phyloP scores from a whole-genome alignment of 2,888 invertebrate species.

The Xanthostigma xanthostigma region DNA sequence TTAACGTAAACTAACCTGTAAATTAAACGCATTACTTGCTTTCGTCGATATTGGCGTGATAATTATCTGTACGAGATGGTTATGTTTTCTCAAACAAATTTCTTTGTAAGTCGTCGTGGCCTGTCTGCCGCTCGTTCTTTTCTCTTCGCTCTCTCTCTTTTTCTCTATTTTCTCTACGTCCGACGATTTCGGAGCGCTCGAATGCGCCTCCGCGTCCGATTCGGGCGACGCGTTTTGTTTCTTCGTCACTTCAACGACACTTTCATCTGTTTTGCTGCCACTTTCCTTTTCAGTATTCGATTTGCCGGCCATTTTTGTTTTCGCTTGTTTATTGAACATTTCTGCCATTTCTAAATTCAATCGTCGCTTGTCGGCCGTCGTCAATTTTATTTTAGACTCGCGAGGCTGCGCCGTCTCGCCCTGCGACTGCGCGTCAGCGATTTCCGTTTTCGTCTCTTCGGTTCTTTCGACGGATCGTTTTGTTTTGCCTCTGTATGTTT shows the following conservation, averaged over 20 bases:
- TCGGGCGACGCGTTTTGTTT: slow-evolving; percentile 18
- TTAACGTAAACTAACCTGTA: slow-evolving; percentile 31
- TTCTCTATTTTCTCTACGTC: slow-evolving; percentile 1
- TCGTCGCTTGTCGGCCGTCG: slow-evolving; percentile 8
- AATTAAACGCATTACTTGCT: slow-evolving; percentile 42
- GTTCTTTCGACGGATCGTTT: slow-evolving; percentile 15
- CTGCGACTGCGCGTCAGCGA: slow-evolving; percentile 13
- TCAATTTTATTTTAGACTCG: slow-evolving; percentile 23
- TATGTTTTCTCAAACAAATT: slow-evolving; percentile 39
- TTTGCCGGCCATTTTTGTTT: slow-evolving; percentile 3
- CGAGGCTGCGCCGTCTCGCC: slow-evolving; percentile 27
- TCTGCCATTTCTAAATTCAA: slow-evolving; percentile 16
- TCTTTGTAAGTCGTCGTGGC: slow-evolving; percentile 23
- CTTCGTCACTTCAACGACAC: slow-evolving; percentile 19
- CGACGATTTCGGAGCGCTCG: slow-evolving; percentile 8
- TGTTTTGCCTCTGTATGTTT: slow-evolving; percentile 11
- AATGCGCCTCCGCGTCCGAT: slow-evolving; percentile 7
- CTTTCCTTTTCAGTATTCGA: slow-evolving; percentile 8
- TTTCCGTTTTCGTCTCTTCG: slow-evolving; percentile 9
- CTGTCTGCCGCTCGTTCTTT: slow-evolving; percentile 3
- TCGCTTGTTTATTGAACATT: slow-evolving; percentile 12
- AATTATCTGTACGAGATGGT: slow-evolving; percentile 46
- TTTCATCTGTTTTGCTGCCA: slow-evolving; percentile 15
- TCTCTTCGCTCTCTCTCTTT: not conserved
- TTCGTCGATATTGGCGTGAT: slow-evolving; percentile 40